Evolutionary conservation across 2,888 invertebrate genomes (phyloP).

Genomic region (Perdita meconis): DNA sequence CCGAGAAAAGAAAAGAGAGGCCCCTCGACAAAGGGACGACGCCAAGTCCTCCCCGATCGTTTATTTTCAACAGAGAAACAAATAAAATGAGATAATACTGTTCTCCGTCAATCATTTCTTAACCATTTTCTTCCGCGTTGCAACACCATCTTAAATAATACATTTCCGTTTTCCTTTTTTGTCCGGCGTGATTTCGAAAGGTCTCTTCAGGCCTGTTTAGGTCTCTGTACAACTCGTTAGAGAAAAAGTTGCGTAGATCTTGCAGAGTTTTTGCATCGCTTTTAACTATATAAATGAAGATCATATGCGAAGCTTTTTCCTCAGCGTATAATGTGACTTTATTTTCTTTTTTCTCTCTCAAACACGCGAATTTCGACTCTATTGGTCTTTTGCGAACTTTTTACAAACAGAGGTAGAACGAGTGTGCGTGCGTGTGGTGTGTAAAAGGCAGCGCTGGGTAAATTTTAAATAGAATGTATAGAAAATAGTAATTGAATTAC

Average conservation of each 20-base stretch:
- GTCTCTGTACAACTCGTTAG: conserved; percentile 32
- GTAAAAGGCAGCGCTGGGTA: not conserved
- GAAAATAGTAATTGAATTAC: too few species aligned
- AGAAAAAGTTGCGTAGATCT: conserved; percentile 12
- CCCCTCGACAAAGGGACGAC: conserved; percentile 55
- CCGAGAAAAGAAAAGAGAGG: conserved; percentile 24
- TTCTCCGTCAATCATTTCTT: conserved; percentile 51
- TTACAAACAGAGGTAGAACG: conserved; percentile 11
- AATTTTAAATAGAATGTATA: too few species aligned
- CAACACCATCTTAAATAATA: conserved; percentile 26
- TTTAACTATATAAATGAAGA: conserved; percentile 22
- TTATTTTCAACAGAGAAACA: conserved; percentile 4
- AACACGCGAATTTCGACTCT: conserved; percentile 25
- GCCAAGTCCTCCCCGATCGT: conserved; percentile 24
- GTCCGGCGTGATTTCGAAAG: conserved; percentile 36
- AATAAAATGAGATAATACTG: not conserved
- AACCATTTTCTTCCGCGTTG: conserved; percentile 59
- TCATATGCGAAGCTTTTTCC: conserved; percentile 15
- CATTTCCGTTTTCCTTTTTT: conserved; percentile 36
- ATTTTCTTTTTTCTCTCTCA: conserved; percentile 27
- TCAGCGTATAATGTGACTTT: not conserved
- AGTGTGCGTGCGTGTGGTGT: not conserved
- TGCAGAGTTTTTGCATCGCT: conserved; percentile 48
- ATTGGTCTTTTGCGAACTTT: conserved; percentile 32
- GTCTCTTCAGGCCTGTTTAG: conserved; percentile 39